A percentile compares a stretch with the other conserved stretches of the same genome.
phyloP scores from a whole-genome alignment of 2,113 vertebrate species.

The Cheirogaleus medius region DNA sequence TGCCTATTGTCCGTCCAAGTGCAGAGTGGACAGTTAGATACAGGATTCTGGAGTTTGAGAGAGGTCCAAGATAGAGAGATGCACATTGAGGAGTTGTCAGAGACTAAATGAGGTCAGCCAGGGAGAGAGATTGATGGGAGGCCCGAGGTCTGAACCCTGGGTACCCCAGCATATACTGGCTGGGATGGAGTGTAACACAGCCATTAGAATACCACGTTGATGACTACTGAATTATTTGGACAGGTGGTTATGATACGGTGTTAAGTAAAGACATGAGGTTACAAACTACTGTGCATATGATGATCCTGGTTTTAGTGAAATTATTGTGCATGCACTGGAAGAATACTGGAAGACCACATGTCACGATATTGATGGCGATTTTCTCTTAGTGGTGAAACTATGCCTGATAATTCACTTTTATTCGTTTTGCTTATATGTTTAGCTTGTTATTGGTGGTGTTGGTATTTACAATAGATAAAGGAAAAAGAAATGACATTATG shows the following conservation, averaged over 20 bases:
- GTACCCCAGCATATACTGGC: no score
- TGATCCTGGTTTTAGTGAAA: neutral
- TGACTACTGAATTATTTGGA: neutral
- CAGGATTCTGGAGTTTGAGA: neutral
- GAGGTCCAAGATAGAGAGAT: neutral
- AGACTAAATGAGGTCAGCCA: neutral
- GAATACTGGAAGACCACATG: neutral
- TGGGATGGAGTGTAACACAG: no score
- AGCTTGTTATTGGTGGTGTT: neutral
- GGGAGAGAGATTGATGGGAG: neutral
- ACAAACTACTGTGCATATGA: neutral
- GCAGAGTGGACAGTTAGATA: neutral
- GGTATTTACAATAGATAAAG: neutral
- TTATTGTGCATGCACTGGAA: neutral
- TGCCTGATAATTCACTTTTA: neutral
- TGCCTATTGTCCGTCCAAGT: neutral
- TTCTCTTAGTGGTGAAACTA: neutral
- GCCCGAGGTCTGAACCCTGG: neutral
- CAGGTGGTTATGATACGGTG: neutral
- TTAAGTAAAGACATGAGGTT: neutral
- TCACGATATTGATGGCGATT: neutral
- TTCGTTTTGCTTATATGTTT: neutral
- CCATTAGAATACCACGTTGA: neutral
- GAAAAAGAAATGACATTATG: neutral
- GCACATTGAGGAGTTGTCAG: neutral